phyloP scores from a whole-genome alignment of 1,140 invertebrate species.

The Hylaeus anthracinus region DNA sequence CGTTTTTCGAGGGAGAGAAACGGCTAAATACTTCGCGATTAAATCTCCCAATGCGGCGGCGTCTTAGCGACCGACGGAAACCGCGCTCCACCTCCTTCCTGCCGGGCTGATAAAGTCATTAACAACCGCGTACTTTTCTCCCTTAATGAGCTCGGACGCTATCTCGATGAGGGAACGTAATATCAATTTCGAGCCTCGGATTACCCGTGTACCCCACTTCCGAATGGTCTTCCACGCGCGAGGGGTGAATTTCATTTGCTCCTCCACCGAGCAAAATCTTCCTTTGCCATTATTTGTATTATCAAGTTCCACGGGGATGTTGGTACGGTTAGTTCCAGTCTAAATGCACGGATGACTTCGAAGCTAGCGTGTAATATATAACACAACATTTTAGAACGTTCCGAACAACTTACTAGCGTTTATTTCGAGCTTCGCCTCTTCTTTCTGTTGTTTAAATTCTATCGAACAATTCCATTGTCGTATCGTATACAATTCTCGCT shows the following conservation, averaged over 20 bases:
- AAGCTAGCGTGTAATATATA: too few relatives aligned
- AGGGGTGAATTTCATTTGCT: neutral
- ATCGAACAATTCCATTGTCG: too few relatives aligned
- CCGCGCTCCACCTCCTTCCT: conserved; percentile 15
- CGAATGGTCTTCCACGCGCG: neutral
- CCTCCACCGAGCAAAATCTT: neutral
- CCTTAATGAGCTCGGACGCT: conserved; percentile 53
- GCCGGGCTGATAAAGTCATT: conserved; percentile 59
- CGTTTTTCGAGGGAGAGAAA: conserved; percentile 22
- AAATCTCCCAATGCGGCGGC: conserved; percentile 61
- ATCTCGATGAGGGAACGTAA: conserved; percentile 26
- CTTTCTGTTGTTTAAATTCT: too few relatives aligned
- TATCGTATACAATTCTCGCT: too few relatives aligned
- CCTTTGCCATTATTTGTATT: conserved; percentile 2
- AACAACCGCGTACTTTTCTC: conserved; percentile 60
- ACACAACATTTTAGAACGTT: too few relatives aligned
- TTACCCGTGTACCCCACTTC: conserved; percentile 22
- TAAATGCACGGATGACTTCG: too few relatives aligned
- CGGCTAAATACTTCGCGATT: conserved; percentile 57
- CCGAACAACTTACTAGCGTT: too few relatives aligned
- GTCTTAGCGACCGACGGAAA: conserved; percentile 47
- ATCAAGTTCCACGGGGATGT: neutral
- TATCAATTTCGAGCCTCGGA: conserved; percentile 36
- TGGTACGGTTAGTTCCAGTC: too few relatives aligned
- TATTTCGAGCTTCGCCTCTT: too few relatives aligned